phyloP scores from a whole-genome alignment of 1,140 invertebrate species.

The Drosophila ercepeae region DNA sequence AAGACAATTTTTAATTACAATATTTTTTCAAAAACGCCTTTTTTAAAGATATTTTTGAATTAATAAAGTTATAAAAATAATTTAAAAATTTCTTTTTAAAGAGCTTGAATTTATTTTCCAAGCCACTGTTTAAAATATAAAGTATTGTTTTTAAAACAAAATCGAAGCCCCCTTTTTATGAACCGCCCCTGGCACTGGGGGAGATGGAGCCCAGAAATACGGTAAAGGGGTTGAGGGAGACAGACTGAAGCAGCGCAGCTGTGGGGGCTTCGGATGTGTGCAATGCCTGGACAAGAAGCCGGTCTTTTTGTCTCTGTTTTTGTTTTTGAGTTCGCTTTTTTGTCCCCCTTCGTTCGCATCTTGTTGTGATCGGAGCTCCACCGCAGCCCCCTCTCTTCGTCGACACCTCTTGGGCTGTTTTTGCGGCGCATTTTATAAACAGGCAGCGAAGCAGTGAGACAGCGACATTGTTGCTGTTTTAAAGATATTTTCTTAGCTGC shows the following conservation, averaged over 20 bases:
- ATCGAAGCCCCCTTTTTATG: too few species aligned
- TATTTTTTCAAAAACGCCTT: too few species aligned
- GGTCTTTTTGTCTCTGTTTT: conserved; percentile 21
- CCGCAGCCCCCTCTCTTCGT: conserved; percentile 2
- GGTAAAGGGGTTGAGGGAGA: too few species aligned
- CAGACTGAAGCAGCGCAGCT: not conserved
- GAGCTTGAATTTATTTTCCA: too few species aligned
- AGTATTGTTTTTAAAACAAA: too few species aligned
- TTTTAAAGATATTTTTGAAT: too few species aligned
- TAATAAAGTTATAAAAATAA: too few species aligned
- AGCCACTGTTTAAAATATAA: too few species aligned
- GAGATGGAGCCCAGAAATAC: too few species aligned
- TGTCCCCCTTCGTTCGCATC: not conserved
- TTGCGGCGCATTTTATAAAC: conserved; percentile 52
- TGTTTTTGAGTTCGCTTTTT: conserved; percentile 10
- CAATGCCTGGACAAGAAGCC: not conserved
- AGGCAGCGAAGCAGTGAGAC: conserved; percentile 7
- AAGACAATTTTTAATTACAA: too few species aligned
- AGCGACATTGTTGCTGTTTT: conserved; percentile 12
- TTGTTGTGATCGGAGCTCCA: conserved; percentile 22
- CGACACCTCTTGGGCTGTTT: conserved; percentile 19
- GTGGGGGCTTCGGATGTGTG: not conserved
- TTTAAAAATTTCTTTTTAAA: too few species aligned
- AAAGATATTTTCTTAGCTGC: not conserved
- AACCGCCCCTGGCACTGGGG: too few species aligned